Percentiles rank a stretch among this genome's conserved stretches.
Conservation (phyloP, 2,113 vertebrate genomes). For the Xenus cinereus region DNA sequence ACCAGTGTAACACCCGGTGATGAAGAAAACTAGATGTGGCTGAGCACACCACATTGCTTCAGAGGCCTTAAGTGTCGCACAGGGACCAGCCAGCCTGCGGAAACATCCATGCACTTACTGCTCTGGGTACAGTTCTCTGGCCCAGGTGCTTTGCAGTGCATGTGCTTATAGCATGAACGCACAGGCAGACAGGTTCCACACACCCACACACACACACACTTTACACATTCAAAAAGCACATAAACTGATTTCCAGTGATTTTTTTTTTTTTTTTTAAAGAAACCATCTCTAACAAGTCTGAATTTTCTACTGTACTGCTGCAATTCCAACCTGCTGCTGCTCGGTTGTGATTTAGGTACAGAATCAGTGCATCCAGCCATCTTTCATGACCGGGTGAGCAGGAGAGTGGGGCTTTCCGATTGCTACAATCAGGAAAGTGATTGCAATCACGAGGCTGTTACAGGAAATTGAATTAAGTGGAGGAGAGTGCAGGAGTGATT, state of each 20-base stretch:
- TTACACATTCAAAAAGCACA: neutral
- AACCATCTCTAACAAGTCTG: neutral
- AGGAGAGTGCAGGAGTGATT: neutral
- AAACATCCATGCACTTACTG: neutral
- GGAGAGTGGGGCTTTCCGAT: neutral
- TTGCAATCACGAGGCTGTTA: constrained; percentile 16
- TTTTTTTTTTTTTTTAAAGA: too few species aligned
- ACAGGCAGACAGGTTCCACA: neutral
- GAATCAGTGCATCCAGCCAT: neutral
- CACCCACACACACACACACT: neutral
- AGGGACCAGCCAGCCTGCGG: neutral
- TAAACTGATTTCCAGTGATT: neutral
- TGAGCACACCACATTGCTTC: neutral
- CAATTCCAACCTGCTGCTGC: neutral
- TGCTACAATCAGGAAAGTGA: neutral
- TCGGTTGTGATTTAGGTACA: neutral
- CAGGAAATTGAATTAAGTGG: constrained; percentile 17
- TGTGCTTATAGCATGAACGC: neutral
- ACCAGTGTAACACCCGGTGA: neutral
- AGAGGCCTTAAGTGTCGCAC: accelerated
- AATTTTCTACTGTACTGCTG: neutral
- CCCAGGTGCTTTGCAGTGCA: neutral
- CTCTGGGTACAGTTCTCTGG: neutral
- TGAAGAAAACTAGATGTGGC: neutral
- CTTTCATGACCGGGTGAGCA: neutral